These are phyloP conservation scores for Cotesia vestalis DNA, from an alignment of 1,140 invertebrate genomes.

Conservation along the genomic window DNA sequence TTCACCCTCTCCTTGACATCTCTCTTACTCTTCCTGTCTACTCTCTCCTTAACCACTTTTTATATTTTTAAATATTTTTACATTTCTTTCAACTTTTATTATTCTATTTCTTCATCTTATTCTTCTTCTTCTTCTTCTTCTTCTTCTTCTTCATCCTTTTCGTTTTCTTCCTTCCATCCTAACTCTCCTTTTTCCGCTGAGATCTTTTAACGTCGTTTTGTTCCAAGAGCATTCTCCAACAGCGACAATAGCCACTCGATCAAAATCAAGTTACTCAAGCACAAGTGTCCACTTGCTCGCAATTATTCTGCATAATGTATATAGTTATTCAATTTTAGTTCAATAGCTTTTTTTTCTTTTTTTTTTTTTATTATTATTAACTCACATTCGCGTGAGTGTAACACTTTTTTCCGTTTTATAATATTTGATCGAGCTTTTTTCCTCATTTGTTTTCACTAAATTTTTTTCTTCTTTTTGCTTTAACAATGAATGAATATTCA, in stretches of 20 bases:
- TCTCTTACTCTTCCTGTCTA: constrained; percentile 1
- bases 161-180: too few species aligned
- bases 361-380: neutral
- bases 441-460: neutral
- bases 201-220: constrained; percentile 19
- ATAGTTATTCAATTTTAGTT: constrained; percentile 6
- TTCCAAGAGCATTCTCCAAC: constrained; percentile 20
- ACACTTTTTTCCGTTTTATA: neutral
- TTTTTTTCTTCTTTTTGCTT: neutral
- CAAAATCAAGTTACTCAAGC: constrained; percentile 22
- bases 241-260: constrained; percentile 22
- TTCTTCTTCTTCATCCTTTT: constrained; percentile 12
- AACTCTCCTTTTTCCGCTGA: neutral
- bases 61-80: neutral
- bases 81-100: neutral
- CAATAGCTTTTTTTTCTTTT: neutral
- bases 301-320: constrained; percentile 2
- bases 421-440: neutral
- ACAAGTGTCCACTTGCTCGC: neutral
- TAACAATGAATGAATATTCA: constrained; percentile 5
- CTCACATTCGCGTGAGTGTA: too few species aligned
- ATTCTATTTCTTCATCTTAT: neutral
- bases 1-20: constrained; percentile 16
- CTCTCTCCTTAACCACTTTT: neutral
- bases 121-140: constrained; percentile 5